Percentiles rank a stretch among this genome's conserved stretches.
Conservation (phyloP, 2,888 invertebrate genomes). For the Oegoconia quadripuncta region DNA sequence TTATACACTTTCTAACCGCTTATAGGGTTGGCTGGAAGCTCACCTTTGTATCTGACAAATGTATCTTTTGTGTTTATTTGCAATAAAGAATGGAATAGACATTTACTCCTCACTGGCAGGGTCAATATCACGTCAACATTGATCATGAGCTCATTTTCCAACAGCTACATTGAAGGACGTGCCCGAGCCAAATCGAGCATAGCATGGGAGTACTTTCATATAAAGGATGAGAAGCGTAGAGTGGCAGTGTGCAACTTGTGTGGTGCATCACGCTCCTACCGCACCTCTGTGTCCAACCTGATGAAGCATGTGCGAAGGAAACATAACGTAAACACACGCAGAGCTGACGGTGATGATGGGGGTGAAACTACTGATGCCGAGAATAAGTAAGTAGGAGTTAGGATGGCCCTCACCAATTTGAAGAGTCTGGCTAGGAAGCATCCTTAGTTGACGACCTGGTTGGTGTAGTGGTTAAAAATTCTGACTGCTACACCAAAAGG, state of each 20-base stretch:
- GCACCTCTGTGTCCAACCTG: constrained; percentile 25
- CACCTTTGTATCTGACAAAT: too few relatives aligned
- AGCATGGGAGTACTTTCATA: constrained; percentile 23
- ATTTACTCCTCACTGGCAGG: background rate
- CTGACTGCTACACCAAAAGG: too few relatives aligned
- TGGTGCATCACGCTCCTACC: constrained; percentile 15
- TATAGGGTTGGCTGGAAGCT: too few relatives aligned
- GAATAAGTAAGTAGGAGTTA: constrained; percentile 4
- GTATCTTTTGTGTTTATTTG: too few relatives aligned
- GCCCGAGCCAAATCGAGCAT: constrained; percentile 1
- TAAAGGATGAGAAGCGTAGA: constrained; percentile 10
- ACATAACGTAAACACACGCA: constrained; percentile 10
- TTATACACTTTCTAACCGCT: too few relatives aligned
- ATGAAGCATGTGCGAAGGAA: constrained; percentile 25
- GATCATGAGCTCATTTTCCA: background rate
- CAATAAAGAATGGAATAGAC: background rate
- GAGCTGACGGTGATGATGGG: constrained; percentile 1
- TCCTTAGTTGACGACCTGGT: too few relatives aligned
- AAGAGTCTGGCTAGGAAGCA: too few relatives aligned
- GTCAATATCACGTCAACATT: background rate
- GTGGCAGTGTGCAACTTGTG: constrained; percentile 25
- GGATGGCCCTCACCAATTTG: too few relatives aligned
- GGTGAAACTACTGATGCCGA: constrained; percentile 9
- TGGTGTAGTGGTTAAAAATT: too few relatives aligned
- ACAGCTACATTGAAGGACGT: background rate